Evolutionary conservation across 2,888 invertebrate species (phyloP).

Genomic region (Cotesia congregata): DNA sequence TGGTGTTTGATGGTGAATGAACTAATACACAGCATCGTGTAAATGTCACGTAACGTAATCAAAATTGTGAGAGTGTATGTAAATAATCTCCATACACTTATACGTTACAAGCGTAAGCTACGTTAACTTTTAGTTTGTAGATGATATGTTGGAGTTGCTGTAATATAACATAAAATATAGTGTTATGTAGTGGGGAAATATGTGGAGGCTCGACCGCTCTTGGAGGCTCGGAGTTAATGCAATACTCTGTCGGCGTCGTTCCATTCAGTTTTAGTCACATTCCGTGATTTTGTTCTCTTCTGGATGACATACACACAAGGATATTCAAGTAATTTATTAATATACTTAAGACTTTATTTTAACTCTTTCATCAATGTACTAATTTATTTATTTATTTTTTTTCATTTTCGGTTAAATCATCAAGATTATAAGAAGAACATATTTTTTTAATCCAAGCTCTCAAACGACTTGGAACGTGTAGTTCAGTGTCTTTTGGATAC

Average conservation of each 20-base stretch:
- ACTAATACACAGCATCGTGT: background rate
- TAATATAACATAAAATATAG: background rate
- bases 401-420: too few relatives aligned
- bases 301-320: slow-evolving; percentile 47
- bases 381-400: background rate
- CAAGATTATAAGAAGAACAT: too few relatives aligned
- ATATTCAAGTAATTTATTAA: background rate
- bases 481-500: slow-evolving; percentile 17
- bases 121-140: background rate
- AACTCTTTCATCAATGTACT: background rate
- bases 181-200: slow-evolving; percentile 25
- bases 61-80: background rate
- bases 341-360: background rate
- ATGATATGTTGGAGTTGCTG: background rate
- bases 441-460: background rate
- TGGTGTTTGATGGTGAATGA: background rate
- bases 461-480: slow-evolving; percentile 20
- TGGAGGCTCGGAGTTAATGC: slow-evolving; percentile 43
- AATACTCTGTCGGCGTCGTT: slow-evolving; percentile 27
- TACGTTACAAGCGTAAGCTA: background rate
- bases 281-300: slow-evolving; percentile 51
- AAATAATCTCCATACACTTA: background rate
- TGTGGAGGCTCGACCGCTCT: slow-evolving; percentile 58
- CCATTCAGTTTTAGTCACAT: slow-evolving; percentile 34
- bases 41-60: background rate